Conservation (phyloP, 53 echinoderm and acorn worm genomes). For the Echinometra lucunter region DNA sequence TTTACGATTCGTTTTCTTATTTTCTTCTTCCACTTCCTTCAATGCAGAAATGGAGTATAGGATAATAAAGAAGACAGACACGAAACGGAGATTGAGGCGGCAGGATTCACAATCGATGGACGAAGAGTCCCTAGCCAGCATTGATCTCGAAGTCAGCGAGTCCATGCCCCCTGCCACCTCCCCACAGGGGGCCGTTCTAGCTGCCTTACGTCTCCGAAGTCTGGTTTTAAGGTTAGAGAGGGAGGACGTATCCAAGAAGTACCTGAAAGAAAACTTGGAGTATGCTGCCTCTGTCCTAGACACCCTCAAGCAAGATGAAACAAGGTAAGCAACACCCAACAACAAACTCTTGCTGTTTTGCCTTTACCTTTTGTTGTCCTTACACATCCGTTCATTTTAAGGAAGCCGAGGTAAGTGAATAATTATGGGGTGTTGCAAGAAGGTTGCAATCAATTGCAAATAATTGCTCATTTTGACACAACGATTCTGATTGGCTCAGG, state of each 20-base stretch:
- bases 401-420: neutral
- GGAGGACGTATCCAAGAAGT: constrained; percentile 82
- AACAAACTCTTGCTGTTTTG: neutral
- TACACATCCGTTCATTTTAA: neutral
- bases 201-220: constrained; percentile 88
- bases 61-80: constrained; percentile 67
- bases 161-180: constrained; percentile 85
- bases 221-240: constrained; percentile 89
- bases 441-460: too few species aligned
- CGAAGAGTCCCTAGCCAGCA: constrained; percentile 85
- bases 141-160: constrained; percentile 83
- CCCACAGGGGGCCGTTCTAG: constrained; percentile 87
- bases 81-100: constrained; percentile 78
- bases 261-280: constrained; percentile 89
- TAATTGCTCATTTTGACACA: too few species aligned
- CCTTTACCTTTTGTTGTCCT: neutral
- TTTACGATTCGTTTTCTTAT: neutral
- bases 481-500: too few species aligned
- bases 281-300: constrained; percentile 94
- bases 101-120: constrained; percentile 86
- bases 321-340: constrained; percentile 56
- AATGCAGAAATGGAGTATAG: constrained; percentile 63
- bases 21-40: neutral
- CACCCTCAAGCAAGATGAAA: constrained; percentile 75
- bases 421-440: too few species aligned